These are phyloP conservation scores for Ginglymostoma cirratum DNA, from an alignment of 2,113 vertebrate genomes.

Conservation along the genomic window DNA sequence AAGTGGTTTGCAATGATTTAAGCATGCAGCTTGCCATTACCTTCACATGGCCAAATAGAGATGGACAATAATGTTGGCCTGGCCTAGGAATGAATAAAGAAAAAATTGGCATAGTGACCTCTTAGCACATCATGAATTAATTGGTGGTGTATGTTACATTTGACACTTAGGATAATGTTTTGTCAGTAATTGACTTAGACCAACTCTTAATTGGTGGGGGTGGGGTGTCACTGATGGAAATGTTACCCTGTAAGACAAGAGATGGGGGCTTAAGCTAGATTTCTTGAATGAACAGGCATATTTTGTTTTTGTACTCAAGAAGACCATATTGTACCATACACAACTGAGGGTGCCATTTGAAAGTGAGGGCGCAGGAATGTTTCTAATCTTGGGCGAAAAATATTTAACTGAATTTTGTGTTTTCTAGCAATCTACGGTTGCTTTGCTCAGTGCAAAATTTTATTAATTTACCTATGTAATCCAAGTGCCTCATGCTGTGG, in stretches of 20 bases:
- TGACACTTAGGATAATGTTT: background rate
- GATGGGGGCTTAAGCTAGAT: background rate
- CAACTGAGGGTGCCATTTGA: background rate
- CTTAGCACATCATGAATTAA: background rate
- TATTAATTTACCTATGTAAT: background rate
- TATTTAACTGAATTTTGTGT: background rate
- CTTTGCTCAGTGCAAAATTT: background rate
- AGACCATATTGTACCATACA: background rate
- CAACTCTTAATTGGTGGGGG: background rate
- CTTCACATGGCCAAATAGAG: too few species aligned
- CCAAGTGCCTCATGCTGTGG: background rate
- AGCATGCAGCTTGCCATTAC: too few species aligned
- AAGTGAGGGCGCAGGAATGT: background rate
- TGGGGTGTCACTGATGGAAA: background rate
- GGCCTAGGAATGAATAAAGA: too few species aligned
- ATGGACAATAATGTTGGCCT: too few species aligned
- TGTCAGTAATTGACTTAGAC: background rate
- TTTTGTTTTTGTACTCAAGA: background rate
- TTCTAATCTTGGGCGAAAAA: background rate
- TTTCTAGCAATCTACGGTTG: background rate
- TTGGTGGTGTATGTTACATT: background rate
- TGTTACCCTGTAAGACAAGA: background rate
- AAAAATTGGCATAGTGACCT: too few species aligned
- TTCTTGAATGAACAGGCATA: background rate
- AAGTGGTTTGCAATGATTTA: background rate